Base-by-base conservation (phyloP, 1,140 invertebrate species). In the Microplitis demolitor region DNA sequence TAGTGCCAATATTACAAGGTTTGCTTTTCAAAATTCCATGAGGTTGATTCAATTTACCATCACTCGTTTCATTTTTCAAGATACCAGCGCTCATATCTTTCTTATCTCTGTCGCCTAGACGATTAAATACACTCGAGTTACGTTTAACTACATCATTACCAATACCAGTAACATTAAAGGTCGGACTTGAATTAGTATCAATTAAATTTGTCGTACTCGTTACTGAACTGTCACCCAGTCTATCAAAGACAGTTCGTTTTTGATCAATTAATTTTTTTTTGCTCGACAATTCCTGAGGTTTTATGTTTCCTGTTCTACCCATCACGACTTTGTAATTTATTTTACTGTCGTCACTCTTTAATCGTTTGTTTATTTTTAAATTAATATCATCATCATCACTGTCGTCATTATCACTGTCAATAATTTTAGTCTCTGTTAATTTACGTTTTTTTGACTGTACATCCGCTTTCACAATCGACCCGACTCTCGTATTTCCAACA, bases 261-360 rank as follows among this genome's bases (percentile, higher is more conserved):
- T 82, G 80, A 51, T 87, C 85, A 13, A 76, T 14, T 0, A 78
- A 69, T 66, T 85, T 84, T 54, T 87, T 84, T 51, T 87, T 50
- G 56, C 24, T 85, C 80, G 61, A 85, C 80, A 76, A 83, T 86
- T 78, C 83, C 80, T 6, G 78, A 8, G 13, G 1, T 35, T 6
- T 50, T 13, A 16, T 2, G 13, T 6, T 11, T 4, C 83, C 83
- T 39, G 80, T 82, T 72, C 85, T 84, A 0, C 87, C 85, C 83
- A 88, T 83, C 50, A 84, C 84, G 3, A 89, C 79, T 70, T 86
- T 88, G 70, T 89, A 89, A 9, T 79, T 82, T 4, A 87, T 82
- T 67, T 80, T 82, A 63, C 76, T 75, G 70, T 82, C 83, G 53
- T 85, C 67, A 35, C 74, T 87, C 72, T 78, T 78, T 78, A 50